Evolutionary conservation across 2,113 vertebrate genomes (phyloP), one percentile per base, ranked within the genome.

Genomic region (Raja brachyura): DNA sequence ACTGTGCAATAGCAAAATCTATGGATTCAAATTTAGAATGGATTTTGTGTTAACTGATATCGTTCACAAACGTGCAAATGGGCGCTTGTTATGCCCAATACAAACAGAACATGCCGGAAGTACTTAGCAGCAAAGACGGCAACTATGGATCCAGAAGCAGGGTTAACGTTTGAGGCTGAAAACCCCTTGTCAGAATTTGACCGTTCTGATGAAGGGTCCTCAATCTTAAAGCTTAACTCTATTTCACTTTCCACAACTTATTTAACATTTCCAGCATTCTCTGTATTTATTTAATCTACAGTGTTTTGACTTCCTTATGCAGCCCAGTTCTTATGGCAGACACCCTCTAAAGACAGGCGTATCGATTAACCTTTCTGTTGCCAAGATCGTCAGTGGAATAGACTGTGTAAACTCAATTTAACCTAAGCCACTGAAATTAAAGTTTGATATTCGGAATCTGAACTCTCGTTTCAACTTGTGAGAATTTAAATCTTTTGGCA

Each of bases 401-500:
- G 70, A 73, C 5, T 2, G 70, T 2, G 18, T 20, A 66, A 66
- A 66, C 7, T 66, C 13, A 8, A 73, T 5, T 73, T 1, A 63
- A 66, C 11, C n/a, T 63, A 14, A 86, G 83, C 83, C 4, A 63
- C 59, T n/a, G 10, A 77, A 86, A 88, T 63, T 63, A 88, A 33
- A 63, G 59, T 88, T 88, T 4, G 10, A 31, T 66, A 63, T 63
- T 63, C 28, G 6, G 28, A n/a, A 88, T 88, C 61, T 86, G 56
- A 59, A 86, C 56, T n/a, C 25, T n/a, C 61, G 81, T 86, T 86
- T 56, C 4, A 88, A 63, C 28, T 88, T 88, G 28, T 88, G 83
- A 88, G 59, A 88, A 88, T 31, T 88, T 18, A 88, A 88, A 88
- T 16, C 59, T 8, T 63, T 61, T 88, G 83, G 13, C 59, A 85